These are phyloP conservation scores for Calephelis virginiensis DNA, from an alignment of 1,140 invertebrate species.

Conservation along the genomic window DNA sequence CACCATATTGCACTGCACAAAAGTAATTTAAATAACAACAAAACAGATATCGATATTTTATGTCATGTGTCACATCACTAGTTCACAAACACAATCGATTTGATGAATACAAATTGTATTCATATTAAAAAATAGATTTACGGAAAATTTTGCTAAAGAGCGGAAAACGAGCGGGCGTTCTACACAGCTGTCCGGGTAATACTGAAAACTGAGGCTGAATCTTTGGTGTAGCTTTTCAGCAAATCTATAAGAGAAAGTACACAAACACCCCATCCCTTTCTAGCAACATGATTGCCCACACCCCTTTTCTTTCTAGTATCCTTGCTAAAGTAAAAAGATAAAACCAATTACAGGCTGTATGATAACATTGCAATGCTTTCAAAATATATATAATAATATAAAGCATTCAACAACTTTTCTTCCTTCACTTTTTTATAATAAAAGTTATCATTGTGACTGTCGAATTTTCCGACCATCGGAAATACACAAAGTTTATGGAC, in stretches of 20 bases:
- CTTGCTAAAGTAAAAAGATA: slow-evolving; percentile 52
- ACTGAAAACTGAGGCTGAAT: slow-evolving; percentile 58
- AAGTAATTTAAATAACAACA: slow-evolving; percentile 5
- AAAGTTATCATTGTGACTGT: too few relatives aligned
- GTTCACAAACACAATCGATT: slow-evolving; percentile 4
- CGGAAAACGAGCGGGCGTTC: slow-evolving; percentile 29
- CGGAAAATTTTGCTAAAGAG: slow-evolving; percentile 43
- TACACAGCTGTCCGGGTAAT: slow-evolving; percentile 27
- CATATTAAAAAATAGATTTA: slow-evolving; percentile 26
- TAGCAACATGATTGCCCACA: slow-evolving; percentile 18
- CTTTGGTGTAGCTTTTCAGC: slow-evolving; percentile 53
- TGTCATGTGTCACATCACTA: slow-evolving; percentile 10
- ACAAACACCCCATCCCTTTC: slow-evolving; percentile 47
- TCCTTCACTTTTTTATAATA: too few relatives aligned
- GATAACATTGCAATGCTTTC: slow-evolving; percentile 7
- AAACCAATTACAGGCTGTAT: slow-evolving; percentile 30
- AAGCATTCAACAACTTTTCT: too few relatives aligned
- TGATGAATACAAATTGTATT: slow-evolving; percentile 2
- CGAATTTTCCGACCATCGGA: too few relatives aligned
- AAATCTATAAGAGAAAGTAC: slow-evolving; percentile 72
- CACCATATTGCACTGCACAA: slow-evolving; percentile 23
- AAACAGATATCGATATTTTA: background rate
- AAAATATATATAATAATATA: background rate
- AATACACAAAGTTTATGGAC: too few relatives aligned
- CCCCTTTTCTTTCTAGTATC: slow-evolving; percentile 49